Evolutionary conservation across 2,888 invertebrate species (phyloP), one percentile per base, ranked within the genome.

Genomic region (Lordiphosa andalusiaca): DNA sequence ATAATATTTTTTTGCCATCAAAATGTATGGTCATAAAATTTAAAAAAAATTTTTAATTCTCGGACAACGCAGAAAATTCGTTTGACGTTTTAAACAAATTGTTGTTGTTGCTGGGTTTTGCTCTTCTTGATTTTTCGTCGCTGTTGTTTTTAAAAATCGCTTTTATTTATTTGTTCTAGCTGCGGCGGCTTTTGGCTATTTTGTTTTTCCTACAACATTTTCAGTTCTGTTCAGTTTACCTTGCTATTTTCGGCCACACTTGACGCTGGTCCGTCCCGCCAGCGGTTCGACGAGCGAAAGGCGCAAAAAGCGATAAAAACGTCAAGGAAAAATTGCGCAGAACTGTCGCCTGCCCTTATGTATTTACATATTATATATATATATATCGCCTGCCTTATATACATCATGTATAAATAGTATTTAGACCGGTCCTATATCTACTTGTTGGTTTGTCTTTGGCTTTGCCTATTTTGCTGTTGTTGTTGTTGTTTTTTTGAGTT

Each of bases 261-360:
- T 86, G 87, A 86, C 69, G 84, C 71, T 56, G 49, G 52, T 13
- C 58, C 38, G 52, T 13, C 58, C 38, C 58, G 25, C 56, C 67
- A 69, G 19, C 19, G 67, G 77, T 71, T 71, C 76, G 83, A 73
- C 70, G 69, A 61, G 65, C 66, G 57, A 82, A 74, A 80, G 71
- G 65, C 69, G 62, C 52, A 62, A 46, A 69, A 47, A 65, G 65
- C 65, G 66, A 67, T 66, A 65, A 67, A 67, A 67, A 55, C 66
- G 66, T 67, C 66, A 67, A 68, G 65, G 56, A 67, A 75, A 72
- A 72, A 83, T 70, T 71, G 75, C 83, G 78, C 78, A 76, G 66
- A 83, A 76, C 73, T 83, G 77, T 84, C 77, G 83, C 81, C 83
- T 69, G 84, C 78, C 78, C 83, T 80, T 83, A 72, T 82, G 61